phyloP scores from a whole-genome alignment of 2,888 invertebrate species.

The Antheraea yamamai region DNA sequence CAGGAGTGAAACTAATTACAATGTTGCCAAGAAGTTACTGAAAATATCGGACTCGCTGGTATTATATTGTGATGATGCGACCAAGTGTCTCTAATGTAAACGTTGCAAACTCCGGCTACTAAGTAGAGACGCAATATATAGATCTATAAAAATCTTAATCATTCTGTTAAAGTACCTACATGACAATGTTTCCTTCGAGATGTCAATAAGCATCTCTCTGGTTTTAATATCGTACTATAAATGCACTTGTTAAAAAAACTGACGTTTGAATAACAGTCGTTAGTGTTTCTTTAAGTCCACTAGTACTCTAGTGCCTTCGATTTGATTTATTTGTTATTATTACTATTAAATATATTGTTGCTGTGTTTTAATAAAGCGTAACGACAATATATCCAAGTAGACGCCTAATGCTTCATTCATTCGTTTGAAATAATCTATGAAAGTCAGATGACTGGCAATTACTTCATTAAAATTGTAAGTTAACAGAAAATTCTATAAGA shows the following conservation, averaged over 20 bases:
- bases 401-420: conserved; percentile 32
- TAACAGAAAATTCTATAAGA: too few relatives aligned
- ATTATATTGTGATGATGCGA: too few relatives aligned
- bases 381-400: not conserved
- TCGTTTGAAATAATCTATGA: conserved; percentile 44
- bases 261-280: conserved; percentile 11
- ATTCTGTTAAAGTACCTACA: too few relatives aligned
- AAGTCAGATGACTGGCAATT: too few relatives aligned
- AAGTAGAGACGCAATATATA: too few relatives aligned
- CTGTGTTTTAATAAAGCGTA: not conserved
- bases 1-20: not conserved
- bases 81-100: too few relatives aligned
- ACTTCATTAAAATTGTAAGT: too few relatives aligned
- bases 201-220: not conserved
- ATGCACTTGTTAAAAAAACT: conserved; percentile 5
- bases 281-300: conserved; percentile 45
- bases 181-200: not conserved
- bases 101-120: too few relatives aligned
- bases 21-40: not conserved
- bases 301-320: conserved; percentile 78
- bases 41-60: not conserved
- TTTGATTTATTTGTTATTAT: conserved; percentile 31
- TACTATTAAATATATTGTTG: not conserved
- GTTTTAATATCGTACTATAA: conserved; percentile 2
- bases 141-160: too few relatives aligned